Evolutionary conservation across 2,797 vertebrate genomes (phyloP).

Genomic region (Eptatretus atami): DNA sequence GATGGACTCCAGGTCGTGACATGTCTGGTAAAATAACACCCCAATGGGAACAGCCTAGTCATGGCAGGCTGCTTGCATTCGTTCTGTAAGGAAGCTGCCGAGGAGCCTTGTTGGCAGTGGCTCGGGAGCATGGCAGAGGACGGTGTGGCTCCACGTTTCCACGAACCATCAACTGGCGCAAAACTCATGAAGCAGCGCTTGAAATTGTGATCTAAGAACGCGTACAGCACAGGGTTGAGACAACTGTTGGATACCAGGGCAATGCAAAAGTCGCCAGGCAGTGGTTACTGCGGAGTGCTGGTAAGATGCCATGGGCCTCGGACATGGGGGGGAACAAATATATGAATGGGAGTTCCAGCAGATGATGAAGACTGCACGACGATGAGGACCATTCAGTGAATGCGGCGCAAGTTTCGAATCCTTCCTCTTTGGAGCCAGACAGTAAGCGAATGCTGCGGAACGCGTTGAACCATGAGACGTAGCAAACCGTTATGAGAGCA

Average conservation of each 20-base stretch:
- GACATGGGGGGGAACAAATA: constrained; percentile 88
- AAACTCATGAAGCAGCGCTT: constrained; percentile 95
- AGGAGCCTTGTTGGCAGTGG: constrained; percentile 6
- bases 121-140: too few species aligned
- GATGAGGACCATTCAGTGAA: constrained; percentile 91
- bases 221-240: constrained; percentile 86
- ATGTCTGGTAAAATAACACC: constrained; percentile 22
- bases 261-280: constrained; percentile 95
- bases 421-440: constrained; percentile 87
- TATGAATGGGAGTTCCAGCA: constrained; percentile 98
- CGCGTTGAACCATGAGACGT: constrained; percentile 80
- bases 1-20: constrained; percentile 27
- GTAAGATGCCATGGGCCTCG: constrained; percentile 52
- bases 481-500: constrained; percentile 85
- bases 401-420: constrained; percentile 72
- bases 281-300: constrained; percentile 71
- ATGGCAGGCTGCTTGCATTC: constrained; percentile 78
- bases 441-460: constrained; percentile 90
- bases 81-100: constrained; percentile 35
- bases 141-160: constrained; percentile 34
- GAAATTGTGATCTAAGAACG: constrained; percentile 95
- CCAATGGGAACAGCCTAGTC: constrained; percentile 51
- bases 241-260: constrained; percentile 81
- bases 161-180: constrained; percentile 45
- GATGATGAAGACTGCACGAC: constrained; percentile 87